Base-by-base conservation (phyloP, 2,888 invertebrate genomes). In the Drosophila borborema region DNA sequence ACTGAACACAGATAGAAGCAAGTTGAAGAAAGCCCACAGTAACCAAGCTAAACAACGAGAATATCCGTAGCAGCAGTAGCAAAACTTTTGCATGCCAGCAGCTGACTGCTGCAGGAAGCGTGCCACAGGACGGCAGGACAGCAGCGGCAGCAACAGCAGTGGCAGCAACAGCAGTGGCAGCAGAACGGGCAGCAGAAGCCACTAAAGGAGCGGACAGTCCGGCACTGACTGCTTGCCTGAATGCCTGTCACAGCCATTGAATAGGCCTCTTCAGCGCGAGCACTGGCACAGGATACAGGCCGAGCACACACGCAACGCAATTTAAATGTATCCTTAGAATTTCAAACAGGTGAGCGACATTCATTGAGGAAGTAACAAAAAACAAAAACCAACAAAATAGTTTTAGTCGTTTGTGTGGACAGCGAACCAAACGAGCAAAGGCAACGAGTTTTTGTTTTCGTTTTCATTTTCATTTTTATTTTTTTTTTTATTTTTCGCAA, bases 281-380 rank as follows among this genome's bases (percentile, higher is more conserved):
- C 89, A 80, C 77, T 80, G 75, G 76, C 69, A 72, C 83, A 81
- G 75, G 84, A 86, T 80, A 83, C 77, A 63, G 72, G 81, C 71
- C 77, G 63, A 72, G 65, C 76, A 79, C 80, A 76, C 77, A 69
- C 84, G 86, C 82, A 88, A 86, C 81, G 82, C 81, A 85, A 73
- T 88, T 82, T 84, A 83, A 87, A 87, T 87, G 87, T 81, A 80
- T 87, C 90, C 87, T 86, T 87, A 87, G 86, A 83, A 90, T 90
- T 90, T 78, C 77, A 86, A 90, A 86, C 87, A 87, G 87, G 87
- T 87, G 82, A 87, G 83, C 77, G 72, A 82, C 82, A 75, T 67
- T 72, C 80, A 80, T 80, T 75, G 60, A 56, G 63, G 56, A 77
- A 66, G 62, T 72, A 41, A 58, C 72, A 49, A 56, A 79, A 64